Evolutionary conservation across 2,113 vertebrate genomes (phyloP), one percentile per base, ranked within the genome.

Genomic region (Jacana jacana): DNA sequence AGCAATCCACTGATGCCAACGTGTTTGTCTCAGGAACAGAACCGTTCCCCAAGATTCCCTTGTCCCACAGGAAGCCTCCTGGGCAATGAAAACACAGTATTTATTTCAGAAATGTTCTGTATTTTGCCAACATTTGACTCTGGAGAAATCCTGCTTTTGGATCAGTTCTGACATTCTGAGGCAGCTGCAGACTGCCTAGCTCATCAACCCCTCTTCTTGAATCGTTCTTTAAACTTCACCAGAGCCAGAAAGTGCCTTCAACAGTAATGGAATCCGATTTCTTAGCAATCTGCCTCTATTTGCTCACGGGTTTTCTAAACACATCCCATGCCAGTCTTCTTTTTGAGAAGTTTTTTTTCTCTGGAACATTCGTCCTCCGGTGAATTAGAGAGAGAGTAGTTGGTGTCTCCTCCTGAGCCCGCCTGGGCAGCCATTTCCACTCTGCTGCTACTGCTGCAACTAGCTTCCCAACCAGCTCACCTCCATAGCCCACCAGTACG

Each of bases 391-490:
- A 40, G 46, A 76, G 12, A 48, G 37, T 5, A 61, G 44, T 7
- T 1, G 0, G 39, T 4, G 3, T 23, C 79, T 66, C 49, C 65
- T 57, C 61, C n/a, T 0, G 0, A 76, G 51, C 46, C 48, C 3
- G 1, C 55, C 81, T 46, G 51, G 28, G 46, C 42, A 82, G 52
- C 37, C 57, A 12, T n/a, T 85, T 49, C 66, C 66, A 22, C 42
- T 9, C 66, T 14, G 64, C 5, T 66, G 55, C 52, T 63, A 42
- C 39, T 49, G 27, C 7, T 66, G 46, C 49, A 61, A 27, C 14
- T 6, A 19, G 7, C 19, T 31, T n/a, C 22, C 13, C 48, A 49
- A 19, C 28, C 39, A 51, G n/a, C 22, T 46, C 61, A 37, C 37
- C 37, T 44, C 49, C 5, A 0, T 0, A 48, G 25, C 76, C 42